A percentile compares a stretch with the other conserved stretches of the same genome.
Evolutionary conservation across 1,140 invertebrate genomes (phyloP).

Genomic region (Stegodyphus mimosarum): DNA sequence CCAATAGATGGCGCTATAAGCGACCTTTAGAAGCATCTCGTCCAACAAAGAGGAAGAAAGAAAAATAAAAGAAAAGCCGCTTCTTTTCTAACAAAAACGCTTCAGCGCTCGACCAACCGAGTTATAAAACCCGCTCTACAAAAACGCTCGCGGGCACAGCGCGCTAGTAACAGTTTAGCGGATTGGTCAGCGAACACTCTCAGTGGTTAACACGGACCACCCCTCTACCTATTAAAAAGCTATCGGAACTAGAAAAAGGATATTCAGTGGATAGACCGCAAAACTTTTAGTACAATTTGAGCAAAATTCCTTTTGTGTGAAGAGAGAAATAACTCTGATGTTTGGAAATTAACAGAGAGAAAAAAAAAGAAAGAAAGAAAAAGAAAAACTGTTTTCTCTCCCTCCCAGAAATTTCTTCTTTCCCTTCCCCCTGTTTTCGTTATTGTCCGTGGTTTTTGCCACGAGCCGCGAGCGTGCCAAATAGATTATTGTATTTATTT

Average conservation of each 20-base stretch:
- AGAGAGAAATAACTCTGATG: too few relatives aligned
- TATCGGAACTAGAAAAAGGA: background rate
- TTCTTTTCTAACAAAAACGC: constrained; percentile 11
- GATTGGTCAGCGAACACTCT: constrained; percentile 30
- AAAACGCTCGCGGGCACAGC: constrained; percentile 11
- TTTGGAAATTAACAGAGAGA: too few relatives aligned
- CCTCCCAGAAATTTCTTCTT: too few relatives aligned
- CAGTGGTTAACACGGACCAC: constrained; percentile 18
- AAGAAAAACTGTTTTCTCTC: too few relatives aligned
- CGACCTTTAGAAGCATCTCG: background rate
- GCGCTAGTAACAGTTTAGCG: constrained; percentile 42
- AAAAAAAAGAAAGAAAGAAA: too few relatives aligned
- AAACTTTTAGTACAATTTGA: too few relatives aligned
- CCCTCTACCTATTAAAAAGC: too few relatives aligned
- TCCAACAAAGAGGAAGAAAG: background rate
- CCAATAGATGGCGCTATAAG: too few relatives aligned
- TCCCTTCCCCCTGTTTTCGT: background rate
- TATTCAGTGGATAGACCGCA: background rate
- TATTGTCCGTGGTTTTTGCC: constrained; percentile 44
- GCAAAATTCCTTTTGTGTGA: too few relatives aligned
- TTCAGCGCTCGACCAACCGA: constrained; percentile 21
- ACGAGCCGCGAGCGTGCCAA: constrained; percentile 44
- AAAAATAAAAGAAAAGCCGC: constrained; percentile 17
- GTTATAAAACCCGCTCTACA: constrained; percentile 41
- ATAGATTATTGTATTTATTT: constrained; percentile 31